Base-by-base conservation (phyloP, 2,113 vertebrate species). In the Chelonoidis abingdonii region DNA sequence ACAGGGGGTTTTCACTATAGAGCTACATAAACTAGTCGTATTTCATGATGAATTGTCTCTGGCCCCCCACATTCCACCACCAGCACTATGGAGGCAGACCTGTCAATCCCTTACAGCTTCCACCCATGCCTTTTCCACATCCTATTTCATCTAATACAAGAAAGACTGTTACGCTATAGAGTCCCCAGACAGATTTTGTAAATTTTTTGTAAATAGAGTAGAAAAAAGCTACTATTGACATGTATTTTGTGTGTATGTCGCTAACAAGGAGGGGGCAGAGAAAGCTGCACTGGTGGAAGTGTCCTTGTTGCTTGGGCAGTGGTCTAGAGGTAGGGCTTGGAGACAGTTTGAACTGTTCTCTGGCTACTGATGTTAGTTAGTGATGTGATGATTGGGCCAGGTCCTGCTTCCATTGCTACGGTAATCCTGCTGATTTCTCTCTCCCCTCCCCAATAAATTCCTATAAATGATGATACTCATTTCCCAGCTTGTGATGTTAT, bases 281-380 rank as follows among this genome's bases (percentile, higher is more conserved):
- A 86, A 87, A 83, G 69, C 8, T 78, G 56, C 86, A 4, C 38
- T 83, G 49, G 29, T 29, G 24, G 24, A 47, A 72, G 59, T 31
- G 27, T 31, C 29, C 69, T 72, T 72, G 44, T 49, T 44, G 25
- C 44, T 78, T 24, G 10, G 22, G 75, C n/a, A 11, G 75, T 78
- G 47, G 13, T 47, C 27, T 83, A n/a, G n/a, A 85, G 57, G 24
- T 38, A 92, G 44, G 83, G 62, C 24, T 85, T 94, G 1, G 25
- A 7, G 53, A 76, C 31, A 62, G 87, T 88, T 21, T 22, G 53
- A 59, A 16, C 57, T 92, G 8, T 85, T 80, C 94, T 94, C 65
- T 87, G 80, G 41, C 38, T 87, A 17, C 78, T 86, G 12, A 10
- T 82, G 3, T 83, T 88, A 13, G 50, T 87, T 56, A 93, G 17